Evolutionary conservation across 30 jellyfish, hydroid and myxozoan genomes (phyloP).

Genomic region (Chironex yamaguchii): DNA sequence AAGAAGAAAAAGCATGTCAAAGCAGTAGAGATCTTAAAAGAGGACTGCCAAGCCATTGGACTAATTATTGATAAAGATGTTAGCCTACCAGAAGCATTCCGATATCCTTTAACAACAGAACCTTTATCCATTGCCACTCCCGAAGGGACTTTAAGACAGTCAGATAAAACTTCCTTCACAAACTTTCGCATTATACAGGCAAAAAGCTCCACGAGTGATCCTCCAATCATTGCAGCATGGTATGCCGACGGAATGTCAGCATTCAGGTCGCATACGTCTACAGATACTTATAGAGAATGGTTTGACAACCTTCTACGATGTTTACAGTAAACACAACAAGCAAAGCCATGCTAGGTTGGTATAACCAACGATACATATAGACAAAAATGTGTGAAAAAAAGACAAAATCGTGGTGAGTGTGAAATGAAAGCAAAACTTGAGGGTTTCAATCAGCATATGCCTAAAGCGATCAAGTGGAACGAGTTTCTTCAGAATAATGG

Average conservation of each 20-base stretch:
- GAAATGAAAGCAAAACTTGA: too few species aligned
- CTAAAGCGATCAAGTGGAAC: too few species aligned
- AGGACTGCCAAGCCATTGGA: background rate
- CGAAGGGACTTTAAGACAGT: constrained; percentile 4
- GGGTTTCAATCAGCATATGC: too few species aligned
- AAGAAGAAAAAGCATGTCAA: too few species aligned
- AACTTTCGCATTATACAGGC: constrained; percentile 15
- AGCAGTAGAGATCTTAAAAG: background rate
- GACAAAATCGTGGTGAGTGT: background rate
- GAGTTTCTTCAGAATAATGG: too few species aligned
- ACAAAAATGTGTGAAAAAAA: background rate
- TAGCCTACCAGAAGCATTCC: background rate
- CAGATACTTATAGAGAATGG: constrained; percentile 26
- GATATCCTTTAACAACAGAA: background rate
- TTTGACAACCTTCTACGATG: background rate
- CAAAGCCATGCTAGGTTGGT: background rate
- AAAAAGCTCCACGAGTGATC: background rate
- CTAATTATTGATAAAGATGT: background rate
- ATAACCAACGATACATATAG: constrained; percentile 27
- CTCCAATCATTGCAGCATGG: constrained; percentile 7
- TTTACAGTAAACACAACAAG: background rate
- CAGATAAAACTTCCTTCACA: constrained; percentile 11
- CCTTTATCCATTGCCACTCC: background rate
- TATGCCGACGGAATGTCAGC: constrained; percentile 50
- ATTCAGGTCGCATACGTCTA: constrained; percentile 11